These are phyloP conservation scores for Scolanthus callimorphus DNA, from an alignment of 92 coral and sea anemone species.

Conservation along the genomic window DNA sequence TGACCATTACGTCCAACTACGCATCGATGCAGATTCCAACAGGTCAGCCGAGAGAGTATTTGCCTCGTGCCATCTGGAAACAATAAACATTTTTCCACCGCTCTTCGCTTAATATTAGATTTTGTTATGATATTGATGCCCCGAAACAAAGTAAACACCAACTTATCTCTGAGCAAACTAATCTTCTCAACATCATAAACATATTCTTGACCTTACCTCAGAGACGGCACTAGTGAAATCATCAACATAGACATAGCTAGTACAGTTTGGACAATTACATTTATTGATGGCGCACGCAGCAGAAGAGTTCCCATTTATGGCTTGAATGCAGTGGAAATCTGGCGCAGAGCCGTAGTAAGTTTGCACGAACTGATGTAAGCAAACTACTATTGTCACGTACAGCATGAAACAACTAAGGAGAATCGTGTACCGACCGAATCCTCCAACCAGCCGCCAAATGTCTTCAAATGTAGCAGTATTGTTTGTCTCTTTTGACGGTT, in stretches of 20 bases:
- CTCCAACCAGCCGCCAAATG: conserved; percentile 22
- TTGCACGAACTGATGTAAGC: conserved; percentile 18
- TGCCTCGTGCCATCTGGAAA: no score
- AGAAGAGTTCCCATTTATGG: not conserved
- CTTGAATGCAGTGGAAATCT: conserved; percentile 12
- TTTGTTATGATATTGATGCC: no score
- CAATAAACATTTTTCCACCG: no score
- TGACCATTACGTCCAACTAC: no score
- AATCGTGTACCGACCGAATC: conserved; percentile 31
- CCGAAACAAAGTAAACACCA: no score
- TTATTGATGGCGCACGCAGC: conserved; percentile 10
- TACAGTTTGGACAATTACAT: conserved; percentile 26
- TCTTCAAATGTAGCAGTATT: conserved; percentile 9
- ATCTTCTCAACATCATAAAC: no score
- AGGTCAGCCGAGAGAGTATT: no score
- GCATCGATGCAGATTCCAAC: no score
- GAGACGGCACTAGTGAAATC: conserved; percentile 36
- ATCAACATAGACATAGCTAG: conserved; percentile 9
- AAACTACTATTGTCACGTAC: conserved; percentile 6
- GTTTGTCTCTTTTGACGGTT: not conserved
- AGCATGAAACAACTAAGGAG: conserved; percentile 10
- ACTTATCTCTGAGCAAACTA: no score
- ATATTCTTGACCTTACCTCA: conserved; percentile 8
- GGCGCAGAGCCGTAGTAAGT: conserved; percentile 30
- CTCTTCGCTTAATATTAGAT: no score